Evolutionary conservation across 2,797 vertebrate species (phyloP).

Genomic region (Lycodopsis pacificus): DNA sequence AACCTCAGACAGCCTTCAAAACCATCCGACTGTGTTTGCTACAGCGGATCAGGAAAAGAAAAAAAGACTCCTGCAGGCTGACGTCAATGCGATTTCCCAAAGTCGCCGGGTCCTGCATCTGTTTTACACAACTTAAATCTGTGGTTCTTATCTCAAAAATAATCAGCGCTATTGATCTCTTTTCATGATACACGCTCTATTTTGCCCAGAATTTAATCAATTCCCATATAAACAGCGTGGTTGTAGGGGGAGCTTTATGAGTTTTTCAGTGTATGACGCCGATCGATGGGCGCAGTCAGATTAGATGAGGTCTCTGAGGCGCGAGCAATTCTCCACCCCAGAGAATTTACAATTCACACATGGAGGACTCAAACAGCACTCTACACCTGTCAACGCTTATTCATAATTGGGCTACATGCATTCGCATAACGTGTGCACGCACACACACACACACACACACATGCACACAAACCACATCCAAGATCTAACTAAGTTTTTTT

Average conservation of each 20-base stretch:
- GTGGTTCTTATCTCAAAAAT: constrained; percentile 19
- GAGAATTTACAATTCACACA: constrained; percentile 43
- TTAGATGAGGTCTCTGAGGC: constrained; percentile 54
- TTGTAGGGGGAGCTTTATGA: constrained; percentile 22
- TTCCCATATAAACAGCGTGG: constrained; percentile 47
- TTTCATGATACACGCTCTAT: constrained; percentile 46
- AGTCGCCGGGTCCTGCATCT: constrained; percentile 18
- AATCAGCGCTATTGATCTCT: constrained; percentile 30
- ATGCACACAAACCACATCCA: not conserved
- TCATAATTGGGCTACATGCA: constrained; percentile 29
- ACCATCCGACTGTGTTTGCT: constrained; percentile 16
- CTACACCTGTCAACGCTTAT: constrained; percentile 43
- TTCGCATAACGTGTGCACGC: not conserved
- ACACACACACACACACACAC: not conserved
- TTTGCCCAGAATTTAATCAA: constrained; percentile 58
- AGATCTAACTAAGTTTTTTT: constrained; percentile 12
- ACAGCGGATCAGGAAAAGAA: constrained; percentile 20
- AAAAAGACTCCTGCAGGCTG: constrained; percentile 24
- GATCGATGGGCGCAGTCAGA: constrained; percentile 56
- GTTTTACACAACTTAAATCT: constrained; percentile 35
- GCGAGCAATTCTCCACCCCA: constrained; percentile 12
- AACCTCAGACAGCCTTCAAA: constrained; percentile 46
- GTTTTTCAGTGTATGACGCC: constrained; percentile 44
- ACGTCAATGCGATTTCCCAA: constrained; percentile 26
- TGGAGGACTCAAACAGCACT: constrained; percentile 18